Conservation (phyloP, 1,140 invertebrate species). For the Helicoverpa zea region DNA sequence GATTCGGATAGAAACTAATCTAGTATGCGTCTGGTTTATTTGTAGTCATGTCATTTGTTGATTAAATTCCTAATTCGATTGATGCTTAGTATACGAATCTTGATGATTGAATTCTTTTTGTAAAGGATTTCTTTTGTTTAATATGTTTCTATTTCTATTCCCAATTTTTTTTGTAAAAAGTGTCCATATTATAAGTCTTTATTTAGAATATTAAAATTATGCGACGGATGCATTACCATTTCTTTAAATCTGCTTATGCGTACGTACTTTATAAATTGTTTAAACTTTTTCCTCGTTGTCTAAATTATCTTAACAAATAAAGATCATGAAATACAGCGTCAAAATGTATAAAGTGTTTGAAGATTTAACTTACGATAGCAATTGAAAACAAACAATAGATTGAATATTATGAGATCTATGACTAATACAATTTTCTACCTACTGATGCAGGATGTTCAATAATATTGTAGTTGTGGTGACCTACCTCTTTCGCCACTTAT, state of each 20-base stretch:
- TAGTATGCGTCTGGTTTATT: slow-evolving; percentile 26
- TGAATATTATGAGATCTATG: not conserved
- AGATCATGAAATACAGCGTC: not conserved
- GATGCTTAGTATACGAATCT: slow-evolving; percentile 4
- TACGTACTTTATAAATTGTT: no score
- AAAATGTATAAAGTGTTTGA: not conserved
- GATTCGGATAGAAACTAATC: slow-evolving; percentile 21
- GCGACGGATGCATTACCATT: no score
- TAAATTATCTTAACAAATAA: no score
- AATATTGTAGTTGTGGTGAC: no score
- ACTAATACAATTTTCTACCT: not conserved
- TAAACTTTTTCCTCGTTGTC: no score
- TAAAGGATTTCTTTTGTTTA: not conserved
- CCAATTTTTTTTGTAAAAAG: no score
- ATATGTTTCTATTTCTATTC: not conserved
- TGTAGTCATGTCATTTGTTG: slow-evolving; percentile 17
- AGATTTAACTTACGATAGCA: no score
- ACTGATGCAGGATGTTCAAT: slow-evolving; percentile 4
- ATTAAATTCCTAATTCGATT: slow-evolving; percentile 28
- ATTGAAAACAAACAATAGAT: not conserved
- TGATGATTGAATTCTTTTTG: not conserved
- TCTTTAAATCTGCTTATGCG: no score
- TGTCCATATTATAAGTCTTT: no score
- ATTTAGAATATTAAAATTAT: no score
- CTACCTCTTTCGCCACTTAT: no score